Conservation (phyloP, 2,113 vertebrate species). For the Engraulis encrasicolus region DNA sequence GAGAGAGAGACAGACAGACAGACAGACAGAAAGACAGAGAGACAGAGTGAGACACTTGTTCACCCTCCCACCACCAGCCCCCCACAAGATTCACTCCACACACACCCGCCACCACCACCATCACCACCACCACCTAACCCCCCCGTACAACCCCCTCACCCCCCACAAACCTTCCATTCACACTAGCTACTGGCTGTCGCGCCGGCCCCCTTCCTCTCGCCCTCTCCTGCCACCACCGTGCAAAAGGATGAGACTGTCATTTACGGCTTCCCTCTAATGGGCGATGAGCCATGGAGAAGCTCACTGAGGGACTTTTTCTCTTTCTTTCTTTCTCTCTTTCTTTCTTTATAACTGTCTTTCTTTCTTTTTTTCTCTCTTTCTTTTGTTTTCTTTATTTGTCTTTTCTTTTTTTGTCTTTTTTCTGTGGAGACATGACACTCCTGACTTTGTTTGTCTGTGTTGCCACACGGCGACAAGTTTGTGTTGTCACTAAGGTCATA, state of each 20-base stretch:
- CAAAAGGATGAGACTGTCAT: neutral
- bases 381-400: neutral
- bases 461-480: neutral
- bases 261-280: neutral
- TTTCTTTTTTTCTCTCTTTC: neutral
- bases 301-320: neutral
- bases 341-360: no score
- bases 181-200: slow-evolving; percentile 26
- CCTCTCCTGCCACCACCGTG: neutral
- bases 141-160: neutral
- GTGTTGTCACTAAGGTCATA: neutral
- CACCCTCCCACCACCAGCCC: slow-evolving; percentile 19
- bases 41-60: no score
- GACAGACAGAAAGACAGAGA: no score
- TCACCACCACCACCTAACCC: no score
- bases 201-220: neutral
- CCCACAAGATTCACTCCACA: neutral
- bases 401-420: neutral
- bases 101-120: no score
- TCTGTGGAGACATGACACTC: neutral
- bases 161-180: neutral
- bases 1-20: no score
- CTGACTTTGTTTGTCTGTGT: slow-evolving; percentile 14
- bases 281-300: neutral
- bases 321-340: no score